Base-by-base conservation (phyloP, 2,888 invertebrate genomes). In the Macropis europaea region DNA sequence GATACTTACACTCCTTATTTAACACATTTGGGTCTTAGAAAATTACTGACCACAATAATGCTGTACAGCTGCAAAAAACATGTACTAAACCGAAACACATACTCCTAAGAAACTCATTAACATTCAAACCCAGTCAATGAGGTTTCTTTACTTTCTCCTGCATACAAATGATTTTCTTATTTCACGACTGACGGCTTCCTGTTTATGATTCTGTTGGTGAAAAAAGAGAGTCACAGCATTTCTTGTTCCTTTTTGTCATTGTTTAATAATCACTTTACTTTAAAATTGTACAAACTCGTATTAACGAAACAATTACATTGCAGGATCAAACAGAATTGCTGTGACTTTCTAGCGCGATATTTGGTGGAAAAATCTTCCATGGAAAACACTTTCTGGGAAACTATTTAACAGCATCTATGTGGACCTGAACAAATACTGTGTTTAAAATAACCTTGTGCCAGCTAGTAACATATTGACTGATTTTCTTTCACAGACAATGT, bases 361-460 rank as follows among this genome's bases (percentile, higher is more conserved):
- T 28, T 45, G 53, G 52, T 71, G 47, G 66, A 50, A 68, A 42
- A 36, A 72, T 56, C 48, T 42, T 59, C 57, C 59, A 57, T 76
- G 72, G 52, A 54, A 64, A 60, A 70, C 47, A 78, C 69, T 74
- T 69, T 74, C 36, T 76, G 76, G 80, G 81, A 84, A 82, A 81
- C 48, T 71, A 80, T 81, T 82, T 84, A 87, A 85, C 86, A 86
- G 83, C 85, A 83, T 81, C 81, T 79, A 79, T 75, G 70, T 70
- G 79, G 81, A 77, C 81, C 76, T 63, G 77, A 75, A 81, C 79
- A 81, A 83, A 84, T 77, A 80, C 60, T 50, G 66, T 61, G 73
- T 73, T 71, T 76, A 38, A 70, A 64, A 48, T 63, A 54, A 72
- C 68, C 61, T 77, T 79, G 74, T 81, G 81, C 85, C 84, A 87